Evolutionary conservation across 1,140 invertebrate genomes (phyloP).

Genomic region (Dreissena polymorpha): DNA sequence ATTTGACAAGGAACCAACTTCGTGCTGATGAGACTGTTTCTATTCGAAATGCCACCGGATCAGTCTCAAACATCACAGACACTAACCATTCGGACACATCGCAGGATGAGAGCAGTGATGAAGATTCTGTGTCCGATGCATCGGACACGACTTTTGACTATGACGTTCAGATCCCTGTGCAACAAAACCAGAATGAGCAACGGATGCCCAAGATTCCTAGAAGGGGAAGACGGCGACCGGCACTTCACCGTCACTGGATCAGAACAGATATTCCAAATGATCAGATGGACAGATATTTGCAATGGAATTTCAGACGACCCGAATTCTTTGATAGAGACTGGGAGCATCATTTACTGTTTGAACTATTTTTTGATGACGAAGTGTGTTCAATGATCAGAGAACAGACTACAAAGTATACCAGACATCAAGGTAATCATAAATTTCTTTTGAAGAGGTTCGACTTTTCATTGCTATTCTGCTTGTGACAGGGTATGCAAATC

Average conservation of each 20-base stretch:
- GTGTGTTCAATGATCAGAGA: slow-evolving; percentile 25
- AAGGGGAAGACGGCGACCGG: slow-evolving; percentile 14
- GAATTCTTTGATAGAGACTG: slow-evolving; percentile 3
- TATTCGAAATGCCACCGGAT: too few relatives aligned
- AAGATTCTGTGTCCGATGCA: slow-evolving; percentile 8
- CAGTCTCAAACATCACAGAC: too few relatives aligned
- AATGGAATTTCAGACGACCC: slow-evolving; percentile 13
- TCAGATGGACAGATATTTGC: slow-evolving; percentile 11
- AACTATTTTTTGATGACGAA: slow-evolving; percentile 49
- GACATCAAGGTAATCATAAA: neutral
- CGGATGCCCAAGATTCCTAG: too few relatives aligned
- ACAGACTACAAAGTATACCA: neutral
- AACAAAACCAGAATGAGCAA: slow-evolving; percentile 29
- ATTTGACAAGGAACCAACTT: too few relatives aligned
- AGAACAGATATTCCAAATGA: slow-evolving; percentile 24
- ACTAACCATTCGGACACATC: too few relatives aligned
- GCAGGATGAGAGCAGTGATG: neutral
- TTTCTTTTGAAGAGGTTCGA: slow-evolving; percentile 11
- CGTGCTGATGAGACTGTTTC: too few relatives aligned
- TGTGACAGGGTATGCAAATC: slow-evolving; percentile 30
- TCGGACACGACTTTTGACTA: too few relatives aligned
- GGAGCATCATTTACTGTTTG: slow-evolving; percentile 31
- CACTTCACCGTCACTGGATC: slow-evolving; percentile 2
- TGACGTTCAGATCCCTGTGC: slow-evolving; percentile 9
- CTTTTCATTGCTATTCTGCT: slow-evolving; percentile 35